Evolutionary conservation across 2,113 vertebrate genomes (phyloP), one percentile per base, ranked within the genome.

Genomic region (Engraulis encrasicolus): DNA sequence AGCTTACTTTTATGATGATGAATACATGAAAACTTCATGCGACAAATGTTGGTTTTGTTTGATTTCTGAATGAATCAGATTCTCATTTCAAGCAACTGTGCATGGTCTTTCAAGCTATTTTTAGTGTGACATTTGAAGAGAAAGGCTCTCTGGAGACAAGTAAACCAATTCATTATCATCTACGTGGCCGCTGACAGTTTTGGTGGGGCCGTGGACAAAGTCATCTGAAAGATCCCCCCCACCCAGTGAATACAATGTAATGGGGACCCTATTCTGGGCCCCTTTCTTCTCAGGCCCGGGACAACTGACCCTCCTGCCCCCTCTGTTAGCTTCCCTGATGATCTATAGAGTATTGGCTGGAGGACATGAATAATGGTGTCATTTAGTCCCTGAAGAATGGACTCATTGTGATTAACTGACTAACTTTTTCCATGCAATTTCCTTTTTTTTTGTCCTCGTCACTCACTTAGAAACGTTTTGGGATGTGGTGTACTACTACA

Each of bases 1-100:
- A n/a, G n/a, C n/a, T 6, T 27, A 31, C 11, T 34, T 71, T 14
- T 71, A 34, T 14, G 31, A 34, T 71, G 61, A 34, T 15, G 17
- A 34, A 71, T 71, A 34, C 0, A 71, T 71, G 23, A 12, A 34
- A 2, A 34, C 34, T 71, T 34, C 23, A 15, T 31, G 31, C 61
- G 0, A 71, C 61, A 71, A 71, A 34, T 71, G 27, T 71, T 71
- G 61, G 27, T 71, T 34, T 2, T 71, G 61, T 71, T 2, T 34
- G n/a, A 17, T 71, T 27, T 66, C 61, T 34, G 27, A 71, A 71
- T 71, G 61, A 34, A 12, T 31, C 0, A 27, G 31, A 23, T 48
- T 82, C 81, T 82, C 61, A 78, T 82, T 61, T 82, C 61, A 78
- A 18, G 48, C 23, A 82, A 45, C 36, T 27, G 37, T 34, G 31